phyloP scores from a whole-genome alignment of 2,888 invertebrate genomes.

The Idaea biselata region DNA sequence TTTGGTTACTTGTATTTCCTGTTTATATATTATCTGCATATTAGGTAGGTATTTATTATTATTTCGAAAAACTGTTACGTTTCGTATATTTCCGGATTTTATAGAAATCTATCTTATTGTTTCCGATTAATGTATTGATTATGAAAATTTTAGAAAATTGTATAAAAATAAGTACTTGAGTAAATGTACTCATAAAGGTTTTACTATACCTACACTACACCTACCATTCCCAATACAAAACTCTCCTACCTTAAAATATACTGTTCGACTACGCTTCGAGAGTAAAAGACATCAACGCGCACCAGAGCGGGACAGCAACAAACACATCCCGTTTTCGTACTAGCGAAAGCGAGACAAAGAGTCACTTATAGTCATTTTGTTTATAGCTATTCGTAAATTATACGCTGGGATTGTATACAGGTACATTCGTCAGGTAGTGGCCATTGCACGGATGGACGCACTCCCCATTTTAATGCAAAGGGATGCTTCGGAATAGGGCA shows the following conservation, averaged over 20 bases:
- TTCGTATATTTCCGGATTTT: background rate
- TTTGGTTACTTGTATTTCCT: background rate
- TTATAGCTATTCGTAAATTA: constrained; percentile 65
- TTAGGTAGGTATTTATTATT: background rate
- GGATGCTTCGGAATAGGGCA: constrained; percentile 61
- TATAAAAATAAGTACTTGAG: too few relatives aligned
- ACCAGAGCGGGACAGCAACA: constrained; percentile 48
- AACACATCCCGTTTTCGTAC: constrained; percentile 39
- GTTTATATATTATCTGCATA: background rate
- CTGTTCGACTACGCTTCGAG: constrained; percentile 45
- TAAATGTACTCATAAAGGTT: background rate
- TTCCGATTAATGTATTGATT: too few relatives aligned
- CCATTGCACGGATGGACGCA: constrained; percentile 69
- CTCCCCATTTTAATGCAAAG: constrained; percentile 63
- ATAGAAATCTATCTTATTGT: too few relatives aligned
- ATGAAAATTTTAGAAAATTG: too few relatives aligned
- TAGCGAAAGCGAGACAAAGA: constrained; percentile 59
- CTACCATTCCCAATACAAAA: background rate
- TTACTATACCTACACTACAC: background rate
- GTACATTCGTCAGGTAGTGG: constrained; percentile 62
- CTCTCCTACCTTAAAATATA: constrained; percentile 29
- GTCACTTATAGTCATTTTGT: constrained; percentile 54
- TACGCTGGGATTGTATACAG: constrained; percentile 68
- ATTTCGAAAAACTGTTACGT: background rate
- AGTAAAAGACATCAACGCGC: constrained; percentile 77